phyloP scores from a whole-genome alignment of 2,113 vertebrate species.

The Melanerpes formicivorus region DNA sequence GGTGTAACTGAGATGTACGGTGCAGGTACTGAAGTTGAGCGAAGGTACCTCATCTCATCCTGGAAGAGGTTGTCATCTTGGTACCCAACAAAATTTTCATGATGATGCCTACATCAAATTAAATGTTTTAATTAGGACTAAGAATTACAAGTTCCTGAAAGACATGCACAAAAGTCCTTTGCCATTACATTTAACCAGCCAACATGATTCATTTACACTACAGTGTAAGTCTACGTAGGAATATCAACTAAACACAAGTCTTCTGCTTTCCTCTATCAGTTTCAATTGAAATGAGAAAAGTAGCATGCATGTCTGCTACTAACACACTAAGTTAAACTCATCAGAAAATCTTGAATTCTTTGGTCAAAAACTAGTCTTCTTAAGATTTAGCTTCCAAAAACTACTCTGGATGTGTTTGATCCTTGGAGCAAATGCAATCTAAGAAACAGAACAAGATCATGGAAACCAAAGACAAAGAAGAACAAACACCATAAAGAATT shows the following conservation, averaged over 20 bases:
- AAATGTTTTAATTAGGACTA: slow-evolving; percentile 20
- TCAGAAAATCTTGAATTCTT: background rate
- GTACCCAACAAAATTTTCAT: slow-evolving; percentile 94
- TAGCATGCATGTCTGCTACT: background rate
- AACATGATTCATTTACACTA: accelerated
- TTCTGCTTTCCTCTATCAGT: background rate
- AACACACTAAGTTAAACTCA: background rate
- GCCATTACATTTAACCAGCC: background rate
- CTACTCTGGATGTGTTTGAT: background rate
- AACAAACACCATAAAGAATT: background rate
- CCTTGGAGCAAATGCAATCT: background rate
- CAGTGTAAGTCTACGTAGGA: background rate
- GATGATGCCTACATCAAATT: slow-evolving; percentile 88
- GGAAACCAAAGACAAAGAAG: background rate
- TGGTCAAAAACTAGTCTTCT: background rate
- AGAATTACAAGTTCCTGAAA: background rate
- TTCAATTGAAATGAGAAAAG: background rate
- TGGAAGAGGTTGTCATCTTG: slow-evolving; percentile 98
- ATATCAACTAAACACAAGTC: background rate
- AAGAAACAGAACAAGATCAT: background rate
- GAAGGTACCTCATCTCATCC: slow-evolving; percentile 97
- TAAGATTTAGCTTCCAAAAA: background rate
- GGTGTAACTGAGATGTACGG: slow-evolving; percentile 98
- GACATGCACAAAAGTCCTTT: background rate
- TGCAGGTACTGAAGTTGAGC: slow-evolving; percentile 95